Base-by-base conservation (phyloP, 2,797 vertebrate species). In the Enteromius trimaculatus region DNA sequence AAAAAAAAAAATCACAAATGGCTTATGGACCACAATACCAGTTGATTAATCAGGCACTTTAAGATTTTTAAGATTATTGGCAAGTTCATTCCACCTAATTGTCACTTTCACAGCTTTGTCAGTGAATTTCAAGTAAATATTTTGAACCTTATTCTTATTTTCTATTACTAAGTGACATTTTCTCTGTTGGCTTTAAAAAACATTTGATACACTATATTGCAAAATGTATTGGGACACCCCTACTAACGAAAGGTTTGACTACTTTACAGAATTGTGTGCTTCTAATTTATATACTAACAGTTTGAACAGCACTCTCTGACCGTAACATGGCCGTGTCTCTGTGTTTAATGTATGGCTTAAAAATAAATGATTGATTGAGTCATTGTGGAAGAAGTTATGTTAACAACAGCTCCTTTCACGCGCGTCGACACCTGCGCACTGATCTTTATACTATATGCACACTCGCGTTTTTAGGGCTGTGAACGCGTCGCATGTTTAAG, bases 371-470 rank as follows among this genome's bases (percentile, higher is more conserved):
- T 4, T 58, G 21, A 58, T 58, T 4, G 9, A 0, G 53, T 58
- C 53, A n/a, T 8, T 4, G 53, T 58, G 21, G 53, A 58, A 23
- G 21, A 11, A 23, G 9, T 55, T 4, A 1, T 64, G 26, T 31
- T 31, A 23, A 5, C 58, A 29, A 23, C 58, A 29, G 58, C 58
- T 62, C 21, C 34, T 21, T 58, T 77, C 10, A 72, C 10, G n/a
- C 21, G 47, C 6, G 1, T 23, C 34, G 29, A 82, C 71, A 82
- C 49, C 26, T 60, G 26, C 37, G 51, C 66, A 66, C 77, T 51
- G 77, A 84, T 84, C 77, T 79, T 79, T 84, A 84, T 65, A 74
- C 2, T 64, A 84, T 79, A 23, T 64, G 68, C 31, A 65, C 68
- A 10, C 11, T 21, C 6, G 31, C 44, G n/a, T 23, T 49, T 62